Percentiles rank a stretch among this genome's conserved stretches.
phyloP scores from a whole-genome alignment of 2,113 vertebrate genomes.

The Ardeotis arabs region DNA sequence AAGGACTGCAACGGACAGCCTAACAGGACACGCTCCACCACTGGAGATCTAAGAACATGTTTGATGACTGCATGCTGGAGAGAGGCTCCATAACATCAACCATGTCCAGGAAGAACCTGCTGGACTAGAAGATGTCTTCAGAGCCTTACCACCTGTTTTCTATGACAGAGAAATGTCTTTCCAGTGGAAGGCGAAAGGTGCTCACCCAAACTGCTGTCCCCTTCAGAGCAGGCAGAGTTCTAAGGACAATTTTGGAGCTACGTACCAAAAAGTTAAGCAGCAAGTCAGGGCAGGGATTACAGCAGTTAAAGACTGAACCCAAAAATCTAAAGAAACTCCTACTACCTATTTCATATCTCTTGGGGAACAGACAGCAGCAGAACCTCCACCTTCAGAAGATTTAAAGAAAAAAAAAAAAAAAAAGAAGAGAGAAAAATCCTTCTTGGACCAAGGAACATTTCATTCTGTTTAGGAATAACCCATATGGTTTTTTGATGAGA shows the following conservation, averaged over 20 bases:
- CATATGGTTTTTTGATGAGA: conserved; percentile 8
- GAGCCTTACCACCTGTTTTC: not conserved
- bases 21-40: rapidly evolving
- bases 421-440: not conserved
- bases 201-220: not conserved
- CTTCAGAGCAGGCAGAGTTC: not conserved
- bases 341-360: not conserved
- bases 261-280: not conserved
- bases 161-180: rapidly evolving
- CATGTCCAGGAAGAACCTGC: not conserved
- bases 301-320: not conserved
- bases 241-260: not conserved
- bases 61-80: not conserved
- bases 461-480: conserved; percentile 32
- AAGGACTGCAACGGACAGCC: not conserved
- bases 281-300: not conserved
- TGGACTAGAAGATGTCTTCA: not conserved
- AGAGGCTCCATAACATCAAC: rapidly evolving
- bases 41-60: not conserved
- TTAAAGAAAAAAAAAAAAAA: not conserved
- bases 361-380: not conserved
- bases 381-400: not conserved
- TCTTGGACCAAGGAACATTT: not conserved
- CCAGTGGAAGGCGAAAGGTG: not conserved
- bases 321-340: not conserved